Base-by-base conservation (phyloP, 2,888 invertebrate species). In the Limnephilus marmoratus region DNA sequence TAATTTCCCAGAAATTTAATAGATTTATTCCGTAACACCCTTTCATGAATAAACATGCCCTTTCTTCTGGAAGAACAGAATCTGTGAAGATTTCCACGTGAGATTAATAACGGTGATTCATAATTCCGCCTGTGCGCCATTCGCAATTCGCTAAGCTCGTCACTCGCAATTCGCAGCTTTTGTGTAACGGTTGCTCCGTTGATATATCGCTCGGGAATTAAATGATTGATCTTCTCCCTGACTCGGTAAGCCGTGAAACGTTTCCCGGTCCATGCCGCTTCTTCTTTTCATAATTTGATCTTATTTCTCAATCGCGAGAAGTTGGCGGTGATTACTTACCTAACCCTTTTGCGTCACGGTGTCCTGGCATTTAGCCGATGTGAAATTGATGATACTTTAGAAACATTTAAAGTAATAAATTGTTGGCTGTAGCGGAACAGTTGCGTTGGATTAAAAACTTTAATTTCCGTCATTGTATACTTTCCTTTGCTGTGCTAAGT, bases 91-190 rank as follows among this genome's bases (percentile, higher is more conserved):
- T 88, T 88, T 88, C 34, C 88, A 88, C 88, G 68, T 88, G 68
- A 88, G 88, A 88, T 88, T 88, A 88, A 88, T 88, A 49, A 31
- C 88, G 34, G 88, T 88, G 88, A 88, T 88, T 88, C 88, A 88
- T 88, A 88, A 88, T 88, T 88, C 88, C 88, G 29, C n/a, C 31
- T 68, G 18, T 34, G 68, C 18, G 18, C 68, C 11, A 68, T 31
- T 31, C 53, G 15, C 15, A n/a, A 3, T 41, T 41, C 45, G n/a
- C 85, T n/a, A 34, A 85, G 85, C 24, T n/a, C 86, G 41, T 86
- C 86, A 45, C 53, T 34, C 53, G 31, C n/a, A 53, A 18, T 88
- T 53, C 68, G 15, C 88, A 37, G 53, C 53, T 31, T 34, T 88
- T 68, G 88, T 88, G 37, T 31, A 37, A 53, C 68, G 37, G 88